A percentile compares a stretch with the other conserved stretches of the same genome.
Evolutionary conservation across 2,797 vertebrate species (phyloP).

Genomic region (Onychomys arenicola): DNA sequence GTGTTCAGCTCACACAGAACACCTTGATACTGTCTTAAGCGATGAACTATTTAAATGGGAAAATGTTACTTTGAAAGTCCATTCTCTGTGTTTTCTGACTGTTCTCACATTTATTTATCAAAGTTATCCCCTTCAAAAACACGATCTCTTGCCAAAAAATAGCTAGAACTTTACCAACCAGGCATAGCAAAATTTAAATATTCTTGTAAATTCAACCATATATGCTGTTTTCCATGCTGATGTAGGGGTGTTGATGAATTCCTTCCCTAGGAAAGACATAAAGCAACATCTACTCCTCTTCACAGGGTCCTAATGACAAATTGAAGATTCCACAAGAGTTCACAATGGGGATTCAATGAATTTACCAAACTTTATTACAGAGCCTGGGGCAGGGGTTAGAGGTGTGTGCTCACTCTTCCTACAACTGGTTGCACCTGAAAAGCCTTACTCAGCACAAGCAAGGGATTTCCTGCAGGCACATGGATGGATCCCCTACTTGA

Average conservation of each 20-base stretch:
- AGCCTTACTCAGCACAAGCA: background rate
- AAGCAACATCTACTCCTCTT: background rate
- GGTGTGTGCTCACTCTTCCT: background rate
- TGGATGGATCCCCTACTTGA: background rate
- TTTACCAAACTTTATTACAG: background rate
- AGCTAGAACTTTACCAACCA: background rate
- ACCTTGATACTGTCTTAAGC: background rate
- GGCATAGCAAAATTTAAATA: background rate
- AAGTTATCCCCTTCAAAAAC: background rate
- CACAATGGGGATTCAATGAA: background rate
- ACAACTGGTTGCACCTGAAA: background rate
- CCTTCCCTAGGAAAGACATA: background rate
- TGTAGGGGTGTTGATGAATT: background rate
- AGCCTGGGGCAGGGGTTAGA: background rate
- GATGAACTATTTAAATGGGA: background rate
- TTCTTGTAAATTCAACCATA: background rate
- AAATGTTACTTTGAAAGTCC: background rate
- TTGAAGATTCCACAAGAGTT: background rate
- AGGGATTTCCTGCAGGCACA: background rate
- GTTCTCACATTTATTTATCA: background rate
- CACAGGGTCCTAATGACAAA: background rate
- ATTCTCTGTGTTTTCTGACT: background rate
- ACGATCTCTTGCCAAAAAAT: background rate
- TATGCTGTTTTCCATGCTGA: background rate
- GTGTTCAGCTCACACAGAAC: background rate